These are phyloP conservation scores for Antheraea assamensis DNA, from an alignment of 2,888 invertebrate genomes.

Conservation along the genomic window DNA sequence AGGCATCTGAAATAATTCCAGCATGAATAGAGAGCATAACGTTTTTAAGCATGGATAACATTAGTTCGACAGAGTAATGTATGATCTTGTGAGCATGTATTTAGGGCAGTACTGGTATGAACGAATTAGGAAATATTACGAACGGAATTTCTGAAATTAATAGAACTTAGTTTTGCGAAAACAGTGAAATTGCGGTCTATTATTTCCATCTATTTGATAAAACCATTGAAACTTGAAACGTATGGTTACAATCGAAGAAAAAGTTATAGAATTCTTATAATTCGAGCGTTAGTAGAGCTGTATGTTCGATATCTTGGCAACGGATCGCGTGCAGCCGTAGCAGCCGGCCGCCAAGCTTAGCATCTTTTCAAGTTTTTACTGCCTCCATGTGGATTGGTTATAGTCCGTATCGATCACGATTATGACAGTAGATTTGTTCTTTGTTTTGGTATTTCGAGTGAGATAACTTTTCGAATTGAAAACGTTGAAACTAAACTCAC, in stretches of 20 bases:
- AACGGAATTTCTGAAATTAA: no score
- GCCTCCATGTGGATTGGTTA: conserved; percentile 47
- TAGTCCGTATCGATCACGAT: conserved; percentile 60
- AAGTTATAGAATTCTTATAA: not conserved
- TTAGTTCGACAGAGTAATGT: no score
- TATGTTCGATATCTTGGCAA: conserved; percentile 74
- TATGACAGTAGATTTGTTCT: conserved; percentile 57
- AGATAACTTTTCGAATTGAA: conserved; percentile 21
- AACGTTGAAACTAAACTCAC: not conserved
- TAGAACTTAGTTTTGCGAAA: no score
- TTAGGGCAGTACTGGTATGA: no score
- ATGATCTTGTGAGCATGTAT: no score
- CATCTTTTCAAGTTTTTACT: conserved; percentile 69
- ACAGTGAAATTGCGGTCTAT: no score
- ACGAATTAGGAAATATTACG: no score
- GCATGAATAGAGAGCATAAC: no score
- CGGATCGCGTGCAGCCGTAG: conserved; percentile 63
- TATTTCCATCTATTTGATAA: not conserved
- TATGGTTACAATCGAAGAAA: not conserved
- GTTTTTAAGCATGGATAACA: no score
- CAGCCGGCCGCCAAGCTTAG: conserved; percentile 41
- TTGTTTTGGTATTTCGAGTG: conserved; percentile 61
- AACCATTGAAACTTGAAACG: not conserved
- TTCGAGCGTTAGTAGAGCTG: conserved; percentile 34
- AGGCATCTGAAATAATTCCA: no score